phyloP scores from a whole-genome alignment of 2,113 vertebrate species.

The Romanogobio albipinnatus region DNA sequence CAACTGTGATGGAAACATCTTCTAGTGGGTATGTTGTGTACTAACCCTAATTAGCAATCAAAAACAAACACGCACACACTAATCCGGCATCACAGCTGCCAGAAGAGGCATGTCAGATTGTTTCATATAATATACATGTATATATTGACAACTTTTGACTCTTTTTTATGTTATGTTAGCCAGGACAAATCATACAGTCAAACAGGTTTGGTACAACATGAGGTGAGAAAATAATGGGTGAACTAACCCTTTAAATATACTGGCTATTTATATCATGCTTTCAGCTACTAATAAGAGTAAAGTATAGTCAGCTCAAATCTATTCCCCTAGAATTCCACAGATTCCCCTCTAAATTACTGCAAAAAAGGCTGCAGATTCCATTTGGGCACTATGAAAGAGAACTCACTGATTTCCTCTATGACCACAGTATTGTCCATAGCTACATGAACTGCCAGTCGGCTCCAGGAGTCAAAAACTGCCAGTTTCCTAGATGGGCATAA shows the following conservation, averaged over 20 bases:
- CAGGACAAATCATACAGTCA: background rate
- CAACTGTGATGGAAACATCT: too few relatives aligned
- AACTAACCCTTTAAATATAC: background rate
- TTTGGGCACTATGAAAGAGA: background rate
- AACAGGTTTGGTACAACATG: background rate
- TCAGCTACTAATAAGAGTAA: background rate
- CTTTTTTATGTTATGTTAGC: background rate
- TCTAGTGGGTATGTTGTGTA: too few relatives aligned
- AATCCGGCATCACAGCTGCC: background rate
- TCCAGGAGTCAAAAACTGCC: constrained; percentile 93
- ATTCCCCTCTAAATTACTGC: background rate
- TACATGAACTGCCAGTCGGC: constrained; percentile 91
- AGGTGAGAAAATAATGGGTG: background rate
- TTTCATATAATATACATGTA: too few relatives aligned
- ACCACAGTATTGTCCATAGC: constrained; percentile 99
- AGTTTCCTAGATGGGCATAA: constrained; percentile 83
- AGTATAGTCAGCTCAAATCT: background rate
- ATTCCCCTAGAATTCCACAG: background rate
- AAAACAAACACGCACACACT: background rate
- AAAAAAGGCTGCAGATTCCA: background rate
- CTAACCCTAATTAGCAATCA: too few relatives aligned
- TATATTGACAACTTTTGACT: too few relatives aligned
- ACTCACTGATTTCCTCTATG: constrained; percentile 97
- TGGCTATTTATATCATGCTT: background rate
- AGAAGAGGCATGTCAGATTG: too few relatives aligned